A percentile compares a stretch with the other conserved stretches of the same genome.
These are phyloP conservation scores for Archocentrus centrarchus DNA, from an alignment of 2,113 vertebrate genomes.

Conservation along the genomic window DNA sequence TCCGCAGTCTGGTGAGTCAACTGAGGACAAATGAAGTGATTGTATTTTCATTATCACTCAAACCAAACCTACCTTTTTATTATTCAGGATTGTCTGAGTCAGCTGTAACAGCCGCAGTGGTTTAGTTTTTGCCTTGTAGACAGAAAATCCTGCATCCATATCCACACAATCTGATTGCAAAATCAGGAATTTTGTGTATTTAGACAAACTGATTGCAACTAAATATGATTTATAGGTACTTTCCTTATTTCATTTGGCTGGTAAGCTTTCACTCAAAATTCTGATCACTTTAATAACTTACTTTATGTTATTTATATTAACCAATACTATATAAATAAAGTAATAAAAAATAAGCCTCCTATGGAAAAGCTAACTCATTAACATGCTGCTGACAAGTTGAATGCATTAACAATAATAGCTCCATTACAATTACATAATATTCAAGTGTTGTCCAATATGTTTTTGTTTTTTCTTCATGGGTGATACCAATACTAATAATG, in stretches of 20 bases:
- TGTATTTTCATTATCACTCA: neutral
- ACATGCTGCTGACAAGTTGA: no score
- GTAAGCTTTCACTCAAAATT: no score
- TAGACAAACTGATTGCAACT: neutral
- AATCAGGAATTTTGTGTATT: neutral
- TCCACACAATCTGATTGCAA: neutral
- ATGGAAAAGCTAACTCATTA: no score
- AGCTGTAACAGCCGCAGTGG: neutral
- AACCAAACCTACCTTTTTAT: constrained; percentile 3
- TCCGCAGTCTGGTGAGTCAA: constrained; percentile 82
- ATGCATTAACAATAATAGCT: no score
- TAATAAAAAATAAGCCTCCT: no score
- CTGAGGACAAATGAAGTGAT: neutral
- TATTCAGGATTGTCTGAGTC: constrained; percentile 10
- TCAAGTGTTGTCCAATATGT: no score
- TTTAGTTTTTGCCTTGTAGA: neutral
- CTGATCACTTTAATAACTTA: no score
- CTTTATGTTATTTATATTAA: no score
- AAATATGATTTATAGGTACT: neutral
- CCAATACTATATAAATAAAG: no score
- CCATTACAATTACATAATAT: no score
- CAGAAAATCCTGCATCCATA: constrained; percentile 6
- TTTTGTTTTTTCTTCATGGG: neutral
- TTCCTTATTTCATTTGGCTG: neutral
- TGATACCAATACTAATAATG: neutral